Conservation (phyloP, 2,113 vertebrate genomes). For the Taurulus bubalis region DNA sequence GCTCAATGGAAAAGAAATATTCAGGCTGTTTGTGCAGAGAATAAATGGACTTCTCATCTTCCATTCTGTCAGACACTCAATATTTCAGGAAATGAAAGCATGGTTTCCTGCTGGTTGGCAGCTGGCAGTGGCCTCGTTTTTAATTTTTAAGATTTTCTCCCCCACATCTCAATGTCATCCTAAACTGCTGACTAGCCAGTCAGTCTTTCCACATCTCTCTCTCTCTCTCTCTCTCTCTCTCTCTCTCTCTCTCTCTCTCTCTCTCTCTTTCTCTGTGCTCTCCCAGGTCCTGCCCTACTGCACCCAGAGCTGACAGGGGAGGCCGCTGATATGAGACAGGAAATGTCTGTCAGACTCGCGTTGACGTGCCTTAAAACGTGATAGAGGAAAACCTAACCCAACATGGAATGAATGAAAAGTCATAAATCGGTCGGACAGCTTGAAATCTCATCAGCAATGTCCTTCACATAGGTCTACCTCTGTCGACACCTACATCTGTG, state of each 20-base stretch:
- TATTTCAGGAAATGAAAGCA: constrained; percentile 60
- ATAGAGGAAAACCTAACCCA: constrained; percentile 40
- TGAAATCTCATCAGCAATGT: constrained; percentile 51
- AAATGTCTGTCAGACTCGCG: constrained; percentile 53
- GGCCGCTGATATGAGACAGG: constrained; percentile 53
- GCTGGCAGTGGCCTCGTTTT: constrained; percentile 9
- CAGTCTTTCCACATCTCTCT: constrained; percentile 40
- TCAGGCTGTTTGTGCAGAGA: constrained; percentile 23
- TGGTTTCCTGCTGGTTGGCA: constrained; percentile 49
- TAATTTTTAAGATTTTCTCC: constrained; percentile 24
- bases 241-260: neutral
- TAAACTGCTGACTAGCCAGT: constrained; percentile 24
- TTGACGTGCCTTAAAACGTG: constrained; percentile 47
- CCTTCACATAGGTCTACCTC: constrained; percentile 31
- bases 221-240: neutral
- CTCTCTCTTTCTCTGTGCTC: neutral
- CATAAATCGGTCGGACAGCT: constrained; percentile 53
- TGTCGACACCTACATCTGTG: constrained; percentile 42
- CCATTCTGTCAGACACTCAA: constrained; percentile 55
- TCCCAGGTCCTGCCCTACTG: constrained; percentile 38
- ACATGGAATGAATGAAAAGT: constrained; percentile 57
- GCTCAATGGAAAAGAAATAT: constrained; percentile 10
- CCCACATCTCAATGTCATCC: constrained; percentile 21
- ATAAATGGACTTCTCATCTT: constrained; percentile 41
- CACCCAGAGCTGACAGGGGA: constrained; percentile 33